Evolutionary conservation across 1,140 invertebrate genomes (phyloP).

Genomic region (Drosophila orena): DNA sequence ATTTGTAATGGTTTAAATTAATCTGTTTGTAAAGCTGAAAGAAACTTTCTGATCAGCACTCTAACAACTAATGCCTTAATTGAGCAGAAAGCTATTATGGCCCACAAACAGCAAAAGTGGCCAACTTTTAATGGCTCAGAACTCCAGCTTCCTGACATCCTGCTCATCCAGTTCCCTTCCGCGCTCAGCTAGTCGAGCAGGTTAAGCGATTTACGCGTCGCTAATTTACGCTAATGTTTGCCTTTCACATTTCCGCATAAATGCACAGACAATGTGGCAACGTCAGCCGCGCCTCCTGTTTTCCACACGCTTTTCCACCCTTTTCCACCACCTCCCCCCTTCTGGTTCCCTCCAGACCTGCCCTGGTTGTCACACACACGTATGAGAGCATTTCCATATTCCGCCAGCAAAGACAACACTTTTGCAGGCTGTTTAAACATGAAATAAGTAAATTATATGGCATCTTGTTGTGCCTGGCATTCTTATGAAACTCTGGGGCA

Average conservation of each 20-base stretch:
- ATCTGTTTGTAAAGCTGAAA: background rate
- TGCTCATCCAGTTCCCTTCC: slow-evolving; percentile 2
- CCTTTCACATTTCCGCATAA: slow-evolving; percentile 77
- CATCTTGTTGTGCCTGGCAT: slow-evolving; percentile 25
- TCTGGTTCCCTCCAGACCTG: slow-evolving; percentile 19
- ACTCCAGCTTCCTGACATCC: slow-evolving; percentile 7
- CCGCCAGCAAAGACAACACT: slow-evolving; percentile 49
- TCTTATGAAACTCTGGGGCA: slow-evolving; percentile 18
- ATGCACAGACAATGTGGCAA: slow-evolving; percentile 58
- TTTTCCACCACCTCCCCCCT: background rate
- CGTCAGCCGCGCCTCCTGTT: slow-evolving; percentile 9
- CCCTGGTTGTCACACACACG: slow-evolving; percentile 35
- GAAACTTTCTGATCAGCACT: slow-evolving; percentile 2
- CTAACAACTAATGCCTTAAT: slow-evolving; percentile 5
- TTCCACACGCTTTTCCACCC: background rate
- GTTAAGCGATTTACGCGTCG: slow-evolving; percentile 79
- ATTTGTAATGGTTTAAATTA: too few relatives aligned
- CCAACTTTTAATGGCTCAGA: slow-evolving; percentile 27
- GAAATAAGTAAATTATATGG: slow-evolving; percentile 77
- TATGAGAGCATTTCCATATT: slow-evolving; percentile 47
- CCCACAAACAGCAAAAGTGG: slow-evolving; percentile 18
- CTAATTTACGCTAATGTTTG: slow-evolving; percentile 82
- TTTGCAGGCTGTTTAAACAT: slow-evolving; percentile 69
- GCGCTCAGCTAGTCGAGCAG: slow-evolving; percentile 24
- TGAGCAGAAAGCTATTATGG: slow-evolving; percentile 16